A percentile compares a stretch with the other conserved stretches of the same genome.
Evolutionary conservation across 1,140 invertebrate species (phyloP).

Genomic region (Lamellibrachia luymesi): DNA sequence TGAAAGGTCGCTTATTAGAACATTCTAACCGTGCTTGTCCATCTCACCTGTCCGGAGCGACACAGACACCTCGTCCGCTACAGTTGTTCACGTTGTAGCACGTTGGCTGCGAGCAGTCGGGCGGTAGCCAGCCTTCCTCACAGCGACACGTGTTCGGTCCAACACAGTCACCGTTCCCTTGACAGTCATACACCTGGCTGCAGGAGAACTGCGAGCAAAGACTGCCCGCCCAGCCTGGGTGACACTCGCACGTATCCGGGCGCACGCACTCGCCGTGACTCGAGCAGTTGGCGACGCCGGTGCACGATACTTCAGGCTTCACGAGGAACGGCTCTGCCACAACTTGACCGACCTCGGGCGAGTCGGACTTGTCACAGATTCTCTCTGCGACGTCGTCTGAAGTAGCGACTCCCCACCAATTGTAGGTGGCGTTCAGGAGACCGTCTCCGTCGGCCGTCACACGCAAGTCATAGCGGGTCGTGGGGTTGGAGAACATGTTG

Average conservation of each 20-base stretch:
- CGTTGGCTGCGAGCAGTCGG: conserved; percentile 18
- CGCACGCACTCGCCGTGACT: conserved; percentile 24
- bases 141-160: conserved; percentile 24
- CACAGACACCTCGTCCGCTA: conserved; percentile 23
- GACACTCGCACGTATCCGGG: conserved; percentile 21
- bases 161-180: conserved; percentile 20
- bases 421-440: background rate
- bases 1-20: conserved; percentile 28
- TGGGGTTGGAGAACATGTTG: background rate
- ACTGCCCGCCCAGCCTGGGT: conserved; percentile 12
- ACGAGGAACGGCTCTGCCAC: background rate
- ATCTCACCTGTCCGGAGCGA: conserved; percentile 26
- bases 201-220: conserved; percentile 19
- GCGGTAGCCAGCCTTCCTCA: conserved; percentile 6
- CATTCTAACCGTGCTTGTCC: conserved; percentile 29
- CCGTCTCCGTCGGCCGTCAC: background rate
- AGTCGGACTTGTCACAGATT: background rate
- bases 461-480: background rate
- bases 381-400: background rate
- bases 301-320: conserved; percentile 6
- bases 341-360: background rate
- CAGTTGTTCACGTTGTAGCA: conserved; percentile 27
- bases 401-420: background rate
- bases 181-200: conserved; percentile 17
- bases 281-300: conserved; percentile 16